Percentiles rank a stretch among this genome's conserved stretches.
These are phyloP conservation scores for Drosophila bocki DNA, from an alignment of 1,140 invertebrate genomes.

Conservation along the genomic window DNA sequence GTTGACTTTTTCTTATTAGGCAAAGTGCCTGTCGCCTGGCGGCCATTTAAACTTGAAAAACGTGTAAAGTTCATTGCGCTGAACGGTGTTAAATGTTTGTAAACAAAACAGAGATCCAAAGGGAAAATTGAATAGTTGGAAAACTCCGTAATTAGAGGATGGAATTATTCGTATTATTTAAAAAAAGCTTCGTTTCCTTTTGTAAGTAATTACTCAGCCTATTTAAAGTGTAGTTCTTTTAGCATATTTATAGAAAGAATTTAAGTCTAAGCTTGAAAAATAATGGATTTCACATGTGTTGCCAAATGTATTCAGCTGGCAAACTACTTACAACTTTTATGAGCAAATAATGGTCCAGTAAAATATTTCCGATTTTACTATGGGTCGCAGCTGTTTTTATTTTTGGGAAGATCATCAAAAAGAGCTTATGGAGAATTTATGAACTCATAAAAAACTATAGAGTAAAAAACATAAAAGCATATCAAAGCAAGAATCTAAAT, in stretches of 20 bases:
- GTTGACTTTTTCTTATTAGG: conserved; percentile 66
- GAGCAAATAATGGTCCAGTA: conserved; percentile 26
- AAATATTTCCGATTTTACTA: conserved; percentile 28
- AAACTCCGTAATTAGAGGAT: too few relatives aligned
- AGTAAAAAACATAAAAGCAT: not conserved
- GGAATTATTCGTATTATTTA: not conserved
- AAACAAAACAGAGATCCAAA: conserved; percentile 34
- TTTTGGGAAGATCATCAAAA: conserved; percentile 19
- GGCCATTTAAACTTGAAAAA: conserved; percentile 77
- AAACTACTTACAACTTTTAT: conserved; percentile 31
- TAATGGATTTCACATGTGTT: conserved; percentile 22
- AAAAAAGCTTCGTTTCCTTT: not conserved
- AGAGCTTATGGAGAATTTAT: conserved; percentile 27
- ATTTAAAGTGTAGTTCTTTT: not conserved
- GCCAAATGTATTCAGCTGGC: conserved; percentile 8
- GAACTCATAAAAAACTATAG: conserved; percentile 4
- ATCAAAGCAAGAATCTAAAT: conserved; percentile 11
- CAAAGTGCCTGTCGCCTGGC: conserved; percentile 69
- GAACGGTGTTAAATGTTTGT: conserved; percentile 55
- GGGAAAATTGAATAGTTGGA: conserved; percentile 17
- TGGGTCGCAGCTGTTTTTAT: conserved; percentile 19
- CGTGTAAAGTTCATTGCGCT: conserved; percentile 74
- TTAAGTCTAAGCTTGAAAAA: not conserved
- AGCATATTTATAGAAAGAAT: not conserved
- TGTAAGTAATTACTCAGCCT: not conserved